Evolutionary conservation across 1,140 invertebrate species (phyloP), one percentile per base, ranked within the genome.

Genomic region (Hirudo medicinalis): DNA sequence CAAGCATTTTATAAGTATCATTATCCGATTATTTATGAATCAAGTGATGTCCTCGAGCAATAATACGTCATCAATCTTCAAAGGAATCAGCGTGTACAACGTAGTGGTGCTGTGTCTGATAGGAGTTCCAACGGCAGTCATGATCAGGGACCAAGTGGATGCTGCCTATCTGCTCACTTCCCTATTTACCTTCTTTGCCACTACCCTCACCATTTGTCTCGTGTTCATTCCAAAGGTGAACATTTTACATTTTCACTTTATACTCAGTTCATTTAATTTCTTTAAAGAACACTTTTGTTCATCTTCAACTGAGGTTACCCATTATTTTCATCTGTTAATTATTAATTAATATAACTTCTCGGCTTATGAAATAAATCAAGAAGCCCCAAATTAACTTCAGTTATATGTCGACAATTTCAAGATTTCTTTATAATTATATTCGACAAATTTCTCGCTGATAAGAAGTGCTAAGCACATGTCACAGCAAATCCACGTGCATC

Each of bases 91-190:
- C 54, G 93, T 97, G 13, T 97, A 97, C 83, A 96, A 96, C 80
- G 92, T 95, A 53, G 91, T 96, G 60, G 94, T 97, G 76, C 95
- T 96, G 88, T 96, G 94, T 80, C 88, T 96, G 40, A 73, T 94
- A 78, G 94, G 94, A 11, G 91, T 91, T 5, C 91, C 92, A 0
- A 91, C 95, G 72, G 92, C 92, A 67, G 87, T 85, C 72, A 92
- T 97, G 54, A 82, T 97, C 36, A 78, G 79, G 70, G 72, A 73
- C 22, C 54, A 73, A 54, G 32, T 73, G 20, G 72, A 73, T n/a
- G 72, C 72, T 20, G 54, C 54, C 32, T 73, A 73, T 43, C 25
- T 67, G n/a, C 72, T 73, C 69, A 73, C 53, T 40, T 73, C 72
- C 3, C 55, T 73, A n/a, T 73, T 73, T 43, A 73, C 68, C 4